These are phyloP conservation scores for Erethizon dorsatum DNA, from an alignment of 2,797 vertebrate species.

Conservation along the genomic window DNA sequence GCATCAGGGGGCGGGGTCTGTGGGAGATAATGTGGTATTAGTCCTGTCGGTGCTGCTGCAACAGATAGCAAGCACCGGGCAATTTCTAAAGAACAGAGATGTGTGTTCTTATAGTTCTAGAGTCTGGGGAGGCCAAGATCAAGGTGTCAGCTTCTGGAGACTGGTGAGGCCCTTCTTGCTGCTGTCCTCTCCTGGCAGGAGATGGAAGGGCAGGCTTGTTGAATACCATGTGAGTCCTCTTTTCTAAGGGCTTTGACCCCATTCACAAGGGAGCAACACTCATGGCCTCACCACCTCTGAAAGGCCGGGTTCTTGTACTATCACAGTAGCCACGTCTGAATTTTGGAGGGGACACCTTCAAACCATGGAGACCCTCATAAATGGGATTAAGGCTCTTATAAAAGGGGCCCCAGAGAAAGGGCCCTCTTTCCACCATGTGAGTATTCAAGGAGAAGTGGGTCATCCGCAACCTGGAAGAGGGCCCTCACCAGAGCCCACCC, in stretches of 20 bases:
- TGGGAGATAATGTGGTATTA: not conserved
- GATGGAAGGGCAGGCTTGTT: not conserved
- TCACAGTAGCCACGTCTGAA: no score
- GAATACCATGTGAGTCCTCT: not conserved
- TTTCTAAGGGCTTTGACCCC: not conserved
- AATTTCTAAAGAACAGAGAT: not conserved
- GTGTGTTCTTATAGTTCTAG: not conserved
- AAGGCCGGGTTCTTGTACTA: not conserved
- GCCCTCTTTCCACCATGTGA: not conserved
- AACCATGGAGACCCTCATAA: not conserved
- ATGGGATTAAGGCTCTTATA: not conserved
- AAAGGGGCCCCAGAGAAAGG: not conserved
- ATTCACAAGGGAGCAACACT: not conserved
- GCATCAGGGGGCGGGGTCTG: not conserved
- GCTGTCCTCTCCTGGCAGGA: not conserved
- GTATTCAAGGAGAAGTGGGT: not conserved
- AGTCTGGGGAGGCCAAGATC: not conserved
- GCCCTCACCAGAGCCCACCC: not conserved
- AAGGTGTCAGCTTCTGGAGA: not conserved
- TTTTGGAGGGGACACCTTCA: not conserved
- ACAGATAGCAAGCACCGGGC: not conserved
- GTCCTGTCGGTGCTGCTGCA: not conserved
- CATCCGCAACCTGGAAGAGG: not conserved
- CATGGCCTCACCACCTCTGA: not conserved
- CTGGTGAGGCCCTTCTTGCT: not conserved